Conservation (phyloP, 2,113 vertebrate genomes). For the Galbula dea region DNA sequence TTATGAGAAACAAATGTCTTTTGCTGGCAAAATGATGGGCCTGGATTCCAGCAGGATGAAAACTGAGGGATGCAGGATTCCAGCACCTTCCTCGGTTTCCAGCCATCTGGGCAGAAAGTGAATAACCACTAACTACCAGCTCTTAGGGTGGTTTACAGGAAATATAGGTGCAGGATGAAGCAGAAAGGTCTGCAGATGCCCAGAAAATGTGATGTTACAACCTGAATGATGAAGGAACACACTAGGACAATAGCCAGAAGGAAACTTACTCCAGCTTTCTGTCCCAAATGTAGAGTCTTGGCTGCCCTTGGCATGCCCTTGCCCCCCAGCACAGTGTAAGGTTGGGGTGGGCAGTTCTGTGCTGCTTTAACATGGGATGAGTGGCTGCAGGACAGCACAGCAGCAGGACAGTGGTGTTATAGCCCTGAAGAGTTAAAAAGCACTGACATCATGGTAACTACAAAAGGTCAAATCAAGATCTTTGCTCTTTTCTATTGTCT, state of each 20-base stretch:
- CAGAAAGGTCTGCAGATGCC: background rate
- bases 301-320: background rate
- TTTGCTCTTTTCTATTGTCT: background rate
- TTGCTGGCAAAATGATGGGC: background rate
- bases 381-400: background rate
- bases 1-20: background rate
- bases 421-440: background rate
- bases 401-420: fast-evolving
- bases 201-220: background rate
- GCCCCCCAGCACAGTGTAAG: fast-evolving
- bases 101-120: background rate
- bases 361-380: background rate
- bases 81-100: background rate
- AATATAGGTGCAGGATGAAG: background rate
- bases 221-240: background rate
- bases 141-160: background rate
- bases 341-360: background rate
- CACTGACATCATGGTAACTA: background rate
- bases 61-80: background rate
- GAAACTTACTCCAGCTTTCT: background rate
- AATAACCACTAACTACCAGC: background rate
- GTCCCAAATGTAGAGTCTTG: background rate
- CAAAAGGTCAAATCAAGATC: background rate
- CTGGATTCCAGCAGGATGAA: background rate
- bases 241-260: background rate